These are phyloP conservation scores for Macrosiphum euphorbiae DNA, from an alignment of 2,888 invertebrate genomes.

Conservation along the genomic window DNA sequence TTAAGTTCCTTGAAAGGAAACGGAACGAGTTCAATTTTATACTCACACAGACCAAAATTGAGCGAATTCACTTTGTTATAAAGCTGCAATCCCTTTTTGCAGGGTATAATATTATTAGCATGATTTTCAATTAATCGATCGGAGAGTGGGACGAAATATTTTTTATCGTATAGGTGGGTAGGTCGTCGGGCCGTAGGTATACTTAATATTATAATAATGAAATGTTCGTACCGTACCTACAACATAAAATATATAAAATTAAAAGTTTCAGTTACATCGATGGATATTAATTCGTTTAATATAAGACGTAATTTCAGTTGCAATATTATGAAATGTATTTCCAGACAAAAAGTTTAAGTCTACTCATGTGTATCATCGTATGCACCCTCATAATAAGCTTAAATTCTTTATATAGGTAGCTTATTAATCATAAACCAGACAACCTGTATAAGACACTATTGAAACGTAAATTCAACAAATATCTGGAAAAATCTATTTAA, in stretches of 20 bases:
- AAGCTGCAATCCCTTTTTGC: neutral
- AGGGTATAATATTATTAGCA: neutral
- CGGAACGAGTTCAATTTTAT: neutral
- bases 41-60: neutral
- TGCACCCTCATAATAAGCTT: neutral
- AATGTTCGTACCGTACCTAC: neutral
- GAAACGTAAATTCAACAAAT: neutral
- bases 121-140: neutral
- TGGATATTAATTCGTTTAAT: neutral
- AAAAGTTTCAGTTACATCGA: neutral
- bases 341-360: neutral
- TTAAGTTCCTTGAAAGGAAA: neutral
- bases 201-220: neutral
- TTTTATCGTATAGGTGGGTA: neutral
- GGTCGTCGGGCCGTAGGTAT: no score
- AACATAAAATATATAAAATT: neutral
- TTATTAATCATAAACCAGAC: neutral
- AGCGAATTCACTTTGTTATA: neutral
- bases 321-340: neutral
- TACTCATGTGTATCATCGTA: neutral
- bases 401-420: neutral
- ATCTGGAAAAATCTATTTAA: neutral
- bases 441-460: neutral
- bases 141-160: neutral
- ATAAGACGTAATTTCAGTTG: neutral